Evolutionary conservation across 2,797 vertebrate genomes (phyloP).

Genomic region (Squalus acanthias): DNA sequence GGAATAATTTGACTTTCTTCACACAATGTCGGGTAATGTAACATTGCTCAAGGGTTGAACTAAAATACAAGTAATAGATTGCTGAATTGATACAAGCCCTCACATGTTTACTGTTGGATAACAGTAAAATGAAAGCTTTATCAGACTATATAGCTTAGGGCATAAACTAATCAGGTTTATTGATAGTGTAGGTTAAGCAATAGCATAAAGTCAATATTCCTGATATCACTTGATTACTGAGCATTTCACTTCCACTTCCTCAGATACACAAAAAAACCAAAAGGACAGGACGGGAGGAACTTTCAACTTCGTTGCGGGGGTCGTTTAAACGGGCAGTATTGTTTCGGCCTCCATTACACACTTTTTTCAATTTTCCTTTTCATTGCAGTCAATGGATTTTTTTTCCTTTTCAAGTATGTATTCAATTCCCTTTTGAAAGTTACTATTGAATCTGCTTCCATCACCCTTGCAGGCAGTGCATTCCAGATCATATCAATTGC

Average conservation of each 20-base stretch:
- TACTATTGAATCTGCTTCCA: neutral
- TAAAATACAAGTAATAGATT: neutral
- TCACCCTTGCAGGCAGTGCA: too few species aligned
- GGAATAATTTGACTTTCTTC: neutral
- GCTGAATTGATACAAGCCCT: neutral
- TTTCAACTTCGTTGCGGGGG: neutral
- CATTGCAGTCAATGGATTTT: neutral
- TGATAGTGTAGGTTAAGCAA: neutral
- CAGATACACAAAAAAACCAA: neutral
- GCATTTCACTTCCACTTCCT: neutral
- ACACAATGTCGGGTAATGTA: too few species aligned
- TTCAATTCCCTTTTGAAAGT: neutral
- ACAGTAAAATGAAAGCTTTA: neutral
- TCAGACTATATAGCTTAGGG: neutral
- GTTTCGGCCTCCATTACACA: too few species aligned
- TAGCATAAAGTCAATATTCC: neutral
- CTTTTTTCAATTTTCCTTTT: neutral
- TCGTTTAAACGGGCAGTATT: neutral
- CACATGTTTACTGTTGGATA: neutral
- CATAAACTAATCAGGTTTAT: too few species aligned
- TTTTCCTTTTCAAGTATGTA: neutral
- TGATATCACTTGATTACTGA: neutral
- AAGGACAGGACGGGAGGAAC: neutral
- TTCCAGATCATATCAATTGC: neutral
- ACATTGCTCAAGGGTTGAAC: neutral